phyloP scores from a whole-genome alignment of 2,888 invertebrate genomes.

The Micoletzkya japonica region DNA sequence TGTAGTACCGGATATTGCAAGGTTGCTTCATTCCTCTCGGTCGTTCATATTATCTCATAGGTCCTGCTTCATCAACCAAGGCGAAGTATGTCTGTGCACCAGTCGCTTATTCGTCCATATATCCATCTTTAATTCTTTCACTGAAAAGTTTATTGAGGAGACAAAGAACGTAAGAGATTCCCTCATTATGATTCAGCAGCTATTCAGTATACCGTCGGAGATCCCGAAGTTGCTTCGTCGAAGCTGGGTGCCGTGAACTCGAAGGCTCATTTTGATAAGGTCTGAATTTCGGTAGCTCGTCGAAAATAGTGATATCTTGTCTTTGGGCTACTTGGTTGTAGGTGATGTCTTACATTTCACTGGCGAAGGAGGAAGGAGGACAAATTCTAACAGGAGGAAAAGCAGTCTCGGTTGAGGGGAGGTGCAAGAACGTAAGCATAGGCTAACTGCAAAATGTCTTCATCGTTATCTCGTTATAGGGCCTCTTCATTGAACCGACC shows the following conservation, averaged over 20 bases:
- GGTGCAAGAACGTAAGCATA: constrained; percentile 61
- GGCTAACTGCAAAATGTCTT: not conserved
- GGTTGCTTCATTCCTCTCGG: constrained; percentile 28
- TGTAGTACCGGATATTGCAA: constrained; percentile 65
- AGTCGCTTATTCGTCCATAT: constrained; percentile 70
- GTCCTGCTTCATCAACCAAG: constrained; percentile 70
- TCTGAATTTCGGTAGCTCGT: constrained; percentile 37
- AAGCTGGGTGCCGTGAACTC: constrained; percentile 68
- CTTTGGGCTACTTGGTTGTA: not conserved
- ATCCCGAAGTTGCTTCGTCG: constrained; percentile 42
- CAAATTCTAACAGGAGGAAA: constrained; percentile 65
- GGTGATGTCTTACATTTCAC: constrained; percentile 51
- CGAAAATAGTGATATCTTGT: not conserved
- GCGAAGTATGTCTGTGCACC: constrained; percentile 71
- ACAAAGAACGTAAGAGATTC: constrained; percentile 41
- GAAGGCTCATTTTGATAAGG: constrained; percentile 67
- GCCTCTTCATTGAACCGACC: constrained; percentile 68
- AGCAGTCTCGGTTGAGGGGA: constrained; percentile 41
- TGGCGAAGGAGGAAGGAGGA: constrained; percentile 66
- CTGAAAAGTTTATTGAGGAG: constrained; percentile 63
- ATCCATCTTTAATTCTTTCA: constrained; percentile 66
- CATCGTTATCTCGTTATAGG: constrained; percentile 58
- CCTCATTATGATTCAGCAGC: not conserved
- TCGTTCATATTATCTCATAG: constrained; percentile 48
- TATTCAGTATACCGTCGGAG: constrained; percentile 48